phyloP scores from a whole-genome alignment of 1,140 invertebrate species.

The honey bee (Apis mellifera) region Amel_HAv3.1 CM009935.2:9669501-9670000 shows the following conservation, averaged over 20 bases:
- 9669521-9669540: constrained; percentile 55
- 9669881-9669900: no score
- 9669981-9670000: no score
- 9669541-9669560: constrained; percentile 68
- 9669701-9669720: background rate
- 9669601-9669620: constrained; percentile 9
- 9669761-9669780: constrained; percentile 43
- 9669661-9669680: background rate
- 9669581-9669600: constrained; percentile 69
- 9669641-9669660: no score
- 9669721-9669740: constrained; percentile 29
- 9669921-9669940: no score
- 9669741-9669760: constrained; percentile 40
- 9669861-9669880: no score
- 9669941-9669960: no score
- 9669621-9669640: no score
- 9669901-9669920: no score
- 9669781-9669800: constrained; percentile 38
- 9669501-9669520: constrained; percentile 10
- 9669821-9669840: background rate
- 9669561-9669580: constrained; percentile 68
- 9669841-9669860: background rate
- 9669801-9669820: constrained; percentile 31
- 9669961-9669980: no score
- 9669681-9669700: constrained; percentile 25